These are phyloP conservation scores for Heliocidaris tuberculata DNA, from an alignment of 35 echinoderm and acorn worm species.

Conservation along the genomic window DNA sequence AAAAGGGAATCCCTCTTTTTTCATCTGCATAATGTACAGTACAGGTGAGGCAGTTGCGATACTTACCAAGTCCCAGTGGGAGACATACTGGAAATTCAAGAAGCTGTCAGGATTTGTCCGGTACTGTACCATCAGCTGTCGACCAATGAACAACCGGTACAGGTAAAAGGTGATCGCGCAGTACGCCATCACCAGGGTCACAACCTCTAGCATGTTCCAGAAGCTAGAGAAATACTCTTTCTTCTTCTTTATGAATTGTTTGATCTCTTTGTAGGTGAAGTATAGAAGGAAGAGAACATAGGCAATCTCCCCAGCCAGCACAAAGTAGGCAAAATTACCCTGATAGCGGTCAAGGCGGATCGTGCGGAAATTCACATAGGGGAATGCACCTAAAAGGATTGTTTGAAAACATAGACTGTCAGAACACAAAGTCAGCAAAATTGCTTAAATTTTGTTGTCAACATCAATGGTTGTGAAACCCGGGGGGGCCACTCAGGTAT, in stretches of 20 bases:
- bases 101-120: constrained; percentile 58
- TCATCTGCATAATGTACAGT: too few species aligned
- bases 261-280: constrained; percentile 69
- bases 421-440: too few species aligned
- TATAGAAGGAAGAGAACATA: constrained; percentile 79
- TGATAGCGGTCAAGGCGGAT: constrained; percentile 80
- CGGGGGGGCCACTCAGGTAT: too few species aligned
- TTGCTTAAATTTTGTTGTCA: too few species aligned
- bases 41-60: neutral
- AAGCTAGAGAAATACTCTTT: constrained; percentile 67
- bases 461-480: too few species aligned
- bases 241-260: constrained; percentile 56
- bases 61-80: constrained; percentile 86
- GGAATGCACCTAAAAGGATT: constrained; percentile 55
- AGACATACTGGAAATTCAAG: constrained; percentile 89
- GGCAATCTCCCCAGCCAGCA: constrained; percentile 67
- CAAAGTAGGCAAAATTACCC: constrained; percentile 58
- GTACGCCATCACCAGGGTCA: constrained; percentile 60
- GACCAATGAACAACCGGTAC: constrained; percentile 67
- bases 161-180: constrained; percentile 71
- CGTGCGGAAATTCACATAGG: constrained; percentile 69
- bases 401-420: neutral
- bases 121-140: constrained; percentile 63
- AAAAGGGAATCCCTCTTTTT: too few species aligned
- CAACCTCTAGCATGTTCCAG: constrained; percentile 76